Conservation (phyloP, 2,888 invertebrate genomes). For the Sipha maydis region DNA sequence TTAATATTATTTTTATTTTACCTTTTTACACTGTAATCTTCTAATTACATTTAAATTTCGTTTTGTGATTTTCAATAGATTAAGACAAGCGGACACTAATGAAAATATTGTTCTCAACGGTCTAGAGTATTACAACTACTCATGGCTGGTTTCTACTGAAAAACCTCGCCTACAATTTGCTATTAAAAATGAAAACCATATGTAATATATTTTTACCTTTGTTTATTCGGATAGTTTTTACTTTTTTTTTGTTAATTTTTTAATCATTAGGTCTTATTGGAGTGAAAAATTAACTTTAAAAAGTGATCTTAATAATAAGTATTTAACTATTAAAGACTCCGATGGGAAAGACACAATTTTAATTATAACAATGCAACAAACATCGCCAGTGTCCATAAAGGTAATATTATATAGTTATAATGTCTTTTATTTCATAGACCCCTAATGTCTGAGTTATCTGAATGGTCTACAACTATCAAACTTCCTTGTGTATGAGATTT, state of each 20-base stretch:
- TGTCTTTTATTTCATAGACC: too few species aligned
- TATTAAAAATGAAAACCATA: slow-evolving; percentile 35
- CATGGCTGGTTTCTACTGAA: slow-evolving; percentile 70
- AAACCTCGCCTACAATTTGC: slow-evolving; percentile 63
- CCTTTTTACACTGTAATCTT: slow-evolving; percentile 65
- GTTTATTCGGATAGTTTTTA: background rate
- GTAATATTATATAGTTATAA: background rate
- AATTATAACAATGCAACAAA: background rate
- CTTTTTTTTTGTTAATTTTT: background rate
- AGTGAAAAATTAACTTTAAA: background rate
- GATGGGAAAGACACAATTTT: background rate
- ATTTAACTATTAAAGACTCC: background rate
- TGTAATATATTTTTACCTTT: background rate
- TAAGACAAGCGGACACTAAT: slow-evolving; percentile 81
- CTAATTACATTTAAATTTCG: background rate
- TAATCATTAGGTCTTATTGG: background rate
- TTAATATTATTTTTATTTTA: background rate
- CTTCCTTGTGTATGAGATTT: too few species aligned
- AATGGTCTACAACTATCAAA: too few species aligned
- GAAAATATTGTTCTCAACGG: slow-evolving; percentile 74
- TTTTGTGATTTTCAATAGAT: slow-evolving; percentile 65
- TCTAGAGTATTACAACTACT: slow-evolving; percentile 76
- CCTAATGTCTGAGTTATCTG: too few species aligned
- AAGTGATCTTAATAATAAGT: background rate
- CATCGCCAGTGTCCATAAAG: background rate